Evolutionary conservation across 1,140 invertebrate genomes (phyloP), one percentile per base, ranked within the genome.

Genomic region (Drosophila burlai): DNA sequence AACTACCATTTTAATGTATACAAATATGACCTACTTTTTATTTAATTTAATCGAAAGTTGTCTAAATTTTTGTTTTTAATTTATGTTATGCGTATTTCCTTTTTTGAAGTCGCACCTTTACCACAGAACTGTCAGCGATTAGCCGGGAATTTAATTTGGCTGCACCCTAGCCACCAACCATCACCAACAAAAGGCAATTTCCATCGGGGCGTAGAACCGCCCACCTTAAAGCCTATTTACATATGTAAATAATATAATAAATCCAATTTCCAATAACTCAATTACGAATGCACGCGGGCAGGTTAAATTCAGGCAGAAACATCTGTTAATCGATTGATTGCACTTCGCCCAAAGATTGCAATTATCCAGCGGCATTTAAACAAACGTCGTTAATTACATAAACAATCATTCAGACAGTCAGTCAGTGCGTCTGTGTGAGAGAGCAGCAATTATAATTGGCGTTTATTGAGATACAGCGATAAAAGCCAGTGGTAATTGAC

Each of bases 401-500:
- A 49, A 50, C 58, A 45, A 58, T 52, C 50, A 26, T 55, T 55
- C 34, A 38, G 52, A 21, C 52, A 40, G 43, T 31, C 31, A 36
- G 68, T 26, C 21, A 4, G 50, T 54, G n/a, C 11, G 31, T 55
- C 52, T 16, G 18, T 55, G 52, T 38, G 42, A 55, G 42, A 43
- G 46, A 49, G 57, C 31, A 50, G 16, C 52, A 55, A 49, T 40
- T 60, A 69, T 69, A 78, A 69, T 58, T 69, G 55, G 38, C 43
- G 40, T 40, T 57, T 45, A 55, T 61, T 73, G 24, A 73, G 67
- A 73, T 60, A 61, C 43, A 16, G 59, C 65, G 62, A 75, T 75
- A 76, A 82, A 79, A 77, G 65, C 59, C 54, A 72, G 40, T 68
- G 76, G 76, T 87, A 87, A 87, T 83, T 87, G 83, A 87, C 83